Evolutionary conservation across 2,113 vertebrate species (phyloP).

Genomic region (Illadopsis cleaveri): DNA sequence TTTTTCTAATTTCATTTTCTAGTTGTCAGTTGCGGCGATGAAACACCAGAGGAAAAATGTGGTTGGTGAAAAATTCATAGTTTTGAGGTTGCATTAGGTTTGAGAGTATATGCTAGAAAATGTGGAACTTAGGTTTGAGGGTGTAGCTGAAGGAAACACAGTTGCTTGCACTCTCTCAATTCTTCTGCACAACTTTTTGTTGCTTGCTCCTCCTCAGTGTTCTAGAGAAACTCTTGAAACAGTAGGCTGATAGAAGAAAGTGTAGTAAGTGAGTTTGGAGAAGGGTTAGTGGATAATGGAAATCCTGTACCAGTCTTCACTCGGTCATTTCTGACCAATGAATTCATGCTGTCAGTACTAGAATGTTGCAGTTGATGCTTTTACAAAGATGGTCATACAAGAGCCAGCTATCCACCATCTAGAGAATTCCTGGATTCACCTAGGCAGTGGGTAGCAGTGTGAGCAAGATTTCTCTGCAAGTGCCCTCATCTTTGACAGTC

Average conservation of each 20-base stretch:
- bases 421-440: neutral
- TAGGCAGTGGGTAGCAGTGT: neutral
- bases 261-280: neutral
- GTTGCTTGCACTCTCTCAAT: neutral
- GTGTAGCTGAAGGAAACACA: neutral
- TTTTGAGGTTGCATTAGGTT: neutral
- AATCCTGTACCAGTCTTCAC: neutral
- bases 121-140: neutral
- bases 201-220: neutral
- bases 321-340: neutral
- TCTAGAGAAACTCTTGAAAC: neutral
- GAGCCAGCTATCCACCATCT: neutral
- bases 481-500: neutral
- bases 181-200: neutral
- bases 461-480: neutral
- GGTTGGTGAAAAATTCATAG: slow-evolving; percentile 27
- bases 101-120: neutral
- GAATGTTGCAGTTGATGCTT: neutral
- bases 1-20: slow-evolving; percentile 60
- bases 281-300: neutral
- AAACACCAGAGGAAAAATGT: neutral
- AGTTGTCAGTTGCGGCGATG: slow-evolving; percentile 9
- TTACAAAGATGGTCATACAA: neutral
- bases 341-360: neutral
- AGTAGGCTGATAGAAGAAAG: neutral